These are phyloP conservation scores for Tethea ocularis DNA, from an alignment of 2,888 invertebrate species.

Conservation along the genomic window DNA sequence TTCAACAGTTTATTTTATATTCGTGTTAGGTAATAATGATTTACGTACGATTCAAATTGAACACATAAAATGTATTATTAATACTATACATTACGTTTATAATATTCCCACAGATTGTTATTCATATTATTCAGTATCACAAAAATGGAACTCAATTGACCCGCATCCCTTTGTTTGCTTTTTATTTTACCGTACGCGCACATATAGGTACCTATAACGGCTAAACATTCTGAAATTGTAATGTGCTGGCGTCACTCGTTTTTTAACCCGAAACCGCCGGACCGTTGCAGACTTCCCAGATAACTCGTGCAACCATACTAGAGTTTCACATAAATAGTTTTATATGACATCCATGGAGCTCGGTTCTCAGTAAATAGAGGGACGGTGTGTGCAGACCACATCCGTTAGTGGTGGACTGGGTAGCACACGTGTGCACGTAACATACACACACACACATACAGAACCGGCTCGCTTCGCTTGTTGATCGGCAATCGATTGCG, in stretches of 20 bases:
- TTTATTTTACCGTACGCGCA: neutral
- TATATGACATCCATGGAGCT: neutral
- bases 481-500: conserved; percentile 71
- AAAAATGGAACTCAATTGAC: conserved; percentile 1
- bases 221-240: neutral
- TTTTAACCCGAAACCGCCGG: conserved; percentile 2
- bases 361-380: conserved; percentile 44
- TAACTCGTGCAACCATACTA: neutral
- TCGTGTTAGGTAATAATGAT: neutral
- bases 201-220: neutral
- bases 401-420: conserved; percentile 52
- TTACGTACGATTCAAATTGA: neutral
- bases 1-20: too few species aligned
- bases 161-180: conserved; percentile 1
- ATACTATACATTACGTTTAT: neutral
- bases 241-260: neutral
- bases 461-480: conserved; percentile 55
- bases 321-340: conserved; percentile 2
- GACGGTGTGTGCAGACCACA: conserved; percentile 46
- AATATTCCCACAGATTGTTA: neutral
- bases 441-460: conserved; percentile 33
- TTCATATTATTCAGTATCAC: neutral
- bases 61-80: neutral
- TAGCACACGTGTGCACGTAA: conserved; percentile 18
- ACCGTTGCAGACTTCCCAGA: conserved; percentile 3